Evolutionary conservation across 2,113 vertebrate species (phyloP).

Genomic region (Coreoperca whiteheadi): DNA sequence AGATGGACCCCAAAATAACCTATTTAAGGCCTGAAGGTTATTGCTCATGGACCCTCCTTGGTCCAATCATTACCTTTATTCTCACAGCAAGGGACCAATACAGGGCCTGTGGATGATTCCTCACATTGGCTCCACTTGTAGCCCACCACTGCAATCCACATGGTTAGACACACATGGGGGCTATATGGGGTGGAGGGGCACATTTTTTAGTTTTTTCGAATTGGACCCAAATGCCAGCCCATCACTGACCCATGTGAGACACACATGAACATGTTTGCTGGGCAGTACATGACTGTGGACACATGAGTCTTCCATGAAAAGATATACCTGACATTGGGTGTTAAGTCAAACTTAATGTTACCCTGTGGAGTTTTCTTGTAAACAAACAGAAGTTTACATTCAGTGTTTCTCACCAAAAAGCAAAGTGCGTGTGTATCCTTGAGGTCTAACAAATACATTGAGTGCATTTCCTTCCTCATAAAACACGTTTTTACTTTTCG

Average conservation of each 20-base stretch:
- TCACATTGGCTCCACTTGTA: not conserved
- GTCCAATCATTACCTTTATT: constrained; percentile 2
- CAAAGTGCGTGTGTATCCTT: no score
- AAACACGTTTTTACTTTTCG: no score
- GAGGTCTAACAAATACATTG: not conserved
- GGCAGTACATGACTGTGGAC: not conserved
- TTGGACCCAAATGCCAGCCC: not conserved
- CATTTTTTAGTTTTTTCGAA: not conserved
- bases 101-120: not conserved
- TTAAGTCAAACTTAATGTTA: not conserved
- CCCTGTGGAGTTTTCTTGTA: not conserved
- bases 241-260: not conserved
- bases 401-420: not conserved
- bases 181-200: not conserved
- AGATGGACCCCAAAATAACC: not conserved
- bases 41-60: not conserved
- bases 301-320: not conserved
- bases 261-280: not conserved
- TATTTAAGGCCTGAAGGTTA: not conserved
- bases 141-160: not conserved
- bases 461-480: not conserved
- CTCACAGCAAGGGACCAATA: not conserved
- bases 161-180: not conserved
- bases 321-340: not conserved
- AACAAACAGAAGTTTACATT: constrained; percentile 2